Conservation (phyloP, 2,797 vertebrate species). For the Pyrocephalus nanus region DNA sequence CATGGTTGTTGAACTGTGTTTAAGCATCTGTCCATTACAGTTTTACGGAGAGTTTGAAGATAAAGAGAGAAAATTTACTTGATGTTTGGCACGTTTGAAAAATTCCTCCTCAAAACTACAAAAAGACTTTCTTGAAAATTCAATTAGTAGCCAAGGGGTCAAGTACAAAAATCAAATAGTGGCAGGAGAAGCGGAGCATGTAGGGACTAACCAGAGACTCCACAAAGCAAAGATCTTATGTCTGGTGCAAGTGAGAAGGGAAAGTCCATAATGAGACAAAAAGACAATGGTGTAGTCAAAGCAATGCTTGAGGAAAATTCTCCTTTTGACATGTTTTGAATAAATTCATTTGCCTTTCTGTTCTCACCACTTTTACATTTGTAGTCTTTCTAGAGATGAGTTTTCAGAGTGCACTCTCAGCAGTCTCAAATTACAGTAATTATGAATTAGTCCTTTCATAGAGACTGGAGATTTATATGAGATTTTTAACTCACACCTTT, state of each 20-base stretch:
- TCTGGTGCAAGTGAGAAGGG: not conserved
- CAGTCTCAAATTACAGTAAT: not conserved
- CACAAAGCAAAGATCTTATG: not conserved
- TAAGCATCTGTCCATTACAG: not conserved
- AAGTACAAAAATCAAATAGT: not conserved
- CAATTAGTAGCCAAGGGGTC: not conserved
- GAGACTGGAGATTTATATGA: not conserved
- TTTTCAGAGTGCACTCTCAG: not conserved
- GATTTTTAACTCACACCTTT: not conserved
- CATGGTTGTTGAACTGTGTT: rapidly evolving
- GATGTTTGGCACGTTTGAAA: not conserved
- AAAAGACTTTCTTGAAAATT: not conserved
- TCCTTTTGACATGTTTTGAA: not conserved
- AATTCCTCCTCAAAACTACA: not conserved
- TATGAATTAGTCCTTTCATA: slow-evolving; percentile 24
- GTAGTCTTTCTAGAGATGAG: not conserved
- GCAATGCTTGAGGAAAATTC: not conserved
- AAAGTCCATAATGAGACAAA: not conserved
- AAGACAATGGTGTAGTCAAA: not conserved
- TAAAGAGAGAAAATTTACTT: not conserved
- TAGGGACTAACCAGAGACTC: not conserved
- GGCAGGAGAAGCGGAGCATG: not conserved
- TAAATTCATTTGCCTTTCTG: not conserved
- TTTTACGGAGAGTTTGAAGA: not conserved
- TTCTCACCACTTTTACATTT: not conserved